A percentile compares a stretch with the other conserved stretches of the same genome.
These are phyloP conservation scores for Lutjanus campechanus DNA, from an alignment of 2,797 vertebrate genomes.

Conservation along the genomic window DNA sequence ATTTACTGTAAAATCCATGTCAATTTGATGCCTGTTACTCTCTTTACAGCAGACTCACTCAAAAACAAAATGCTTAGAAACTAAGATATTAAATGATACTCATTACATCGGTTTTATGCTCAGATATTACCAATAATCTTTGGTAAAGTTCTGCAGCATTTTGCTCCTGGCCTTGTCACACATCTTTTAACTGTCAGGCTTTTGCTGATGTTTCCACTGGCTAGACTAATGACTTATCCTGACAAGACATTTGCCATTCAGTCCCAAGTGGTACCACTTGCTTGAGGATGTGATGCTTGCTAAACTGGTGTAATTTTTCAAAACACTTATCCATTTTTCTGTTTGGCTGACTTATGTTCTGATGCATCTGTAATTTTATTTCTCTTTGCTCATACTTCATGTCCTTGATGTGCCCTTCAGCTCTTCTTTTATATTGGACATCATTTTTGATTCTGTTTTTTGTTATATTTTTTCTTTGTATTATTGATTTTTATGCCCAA, in stretches of 20 bases:
- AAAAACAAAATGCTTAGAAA: background rate
- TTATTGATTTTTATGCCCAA: background rate
- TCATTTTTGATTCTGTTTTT: background rate
- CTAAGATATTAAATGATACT: background rate
- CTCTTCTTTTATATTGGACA: background rate
- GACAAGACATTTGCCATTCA: slow-evolving; percentile 47
- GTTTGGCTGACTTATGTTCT: slow-evolving; percentile 24
- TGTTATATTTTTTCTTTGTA: background rate
- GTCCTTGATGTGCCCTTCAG: slow-evolving; percentile 20
- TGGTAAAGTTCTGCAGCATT: slow-evolving; percentile 4
- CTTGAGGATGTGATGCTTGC: slow-evolving; percentile 44
- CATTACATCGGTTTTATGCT: background rate
- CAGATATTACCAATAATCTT: slow-evolving; percentile 3
- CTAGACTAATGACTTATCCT: slow-evolving; percentile 50
- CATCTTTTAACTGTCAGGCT: slow-evolving; percentile 10
- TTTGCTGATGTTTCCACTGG: slow-evolving; percentile 22
- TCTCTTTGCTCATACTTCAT: slow-evolving; percentile 8
- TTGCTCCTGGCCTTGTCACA: background rate
- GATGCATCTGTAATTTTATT: slow-evolving; percentile 17
- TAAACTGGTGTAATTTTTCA: slow-evolving; percentile 39
- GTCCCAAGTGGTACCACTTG: slow-evolving; percentile 32
- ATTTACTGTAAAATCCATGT: background rate
- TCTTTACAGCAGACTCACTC: background rate
- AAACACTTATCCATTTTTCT: slow-evolving; percentile 37
- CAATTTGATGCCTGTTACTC: background rate